Evolutionary conservation across 2,113 vertebrate genomes (phyloP), one percentile per base, ranked within the genome.

Genomic region (Thermophis baileyi): DNA sequence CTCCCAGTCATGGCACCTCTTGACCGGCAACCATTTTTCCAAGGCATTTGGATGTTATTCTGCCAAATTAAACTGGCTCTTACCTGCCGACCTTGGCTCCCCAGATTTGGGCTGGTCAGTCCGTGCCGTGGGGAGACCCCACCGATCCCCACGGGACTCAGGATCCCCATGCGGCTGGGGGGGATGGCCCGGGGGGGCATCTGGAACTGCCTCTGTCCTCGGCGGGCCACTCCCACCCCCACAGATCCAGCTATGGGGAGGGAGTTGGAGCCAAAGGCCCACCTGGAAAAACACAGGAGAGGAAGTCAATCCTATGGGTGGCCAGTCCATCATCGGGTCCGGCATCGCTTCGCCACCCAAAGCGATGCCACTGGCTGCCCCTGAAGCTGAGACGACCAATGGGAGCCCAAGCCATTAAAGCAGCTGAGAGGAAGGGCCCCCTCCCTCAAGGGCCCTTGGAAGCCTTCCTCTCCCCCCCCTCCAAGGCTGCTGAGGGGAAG

Each of bases 161-260:
- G 96, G 63, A 99, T 97, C 92, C 98, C 98, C 95, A 99, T 98
- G 94, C 98, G 98, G 69, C 97, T 97, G 1, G 98, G 98, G 9
- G 98, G 97, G 63, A 98, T 97, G 91, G 98, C 98, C 54, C 98
- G 98, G 40, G 98, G 98, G 94, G 98, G 98, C 98, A 99, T 98
- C 94, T 98, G 98, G 95, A 99, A 99, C 96, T 97, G 98, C 93
- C 98, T 98, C 96, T 98, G 98, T 57, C 98, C 98, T 93, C 98
- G 96, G 10, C 99, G 98, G 54, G 97, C 98, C 93, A 98, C 97
- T 63, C 98, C 98, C 95, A 98, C 98, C 94, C 98, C 98, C 98
- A 99, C 98, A 99, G 99, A 99, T 94, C 98, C 98, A 97, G 99
- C 98, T 99, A 98, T 99, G 98, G 98, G 99, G 97, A 99, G 98